Percentiles rank a stretch among this genome's conserved stretches.
Conservation (phyloP, 2,888 invertebrate genomes). For the Dicyrtomina minuta region DNA sequence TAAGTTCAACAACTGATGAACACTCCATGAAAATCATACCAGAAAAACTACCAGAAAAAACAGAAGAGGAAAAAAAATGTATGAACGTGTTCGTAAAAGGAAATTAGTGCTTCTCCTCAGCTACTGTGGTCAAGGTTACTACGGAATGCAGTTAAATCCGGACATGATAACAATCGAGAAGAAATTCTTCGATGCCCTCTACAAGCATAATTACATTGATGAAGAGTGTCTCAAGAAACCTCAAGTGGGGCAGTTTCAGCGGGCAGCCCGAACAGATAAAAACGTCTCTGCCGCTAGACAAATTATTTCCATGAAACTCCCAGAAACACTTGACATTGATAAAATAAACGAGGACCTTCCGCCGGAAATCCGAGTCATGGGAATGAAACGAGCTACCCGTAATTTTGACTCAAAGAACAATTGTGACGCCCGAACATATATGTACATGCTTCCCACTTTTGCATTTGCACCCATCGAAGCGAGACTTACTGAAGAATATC, state of each 20-base stretch:
- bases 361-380: slow-evolving; percentile 79
- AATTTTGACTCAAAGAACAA: slow-evolving; percentile 91
- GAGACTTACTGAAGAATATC: slow-evolving; percentile 63
- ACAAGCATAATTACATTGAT: slow-evolving; percentile 75
- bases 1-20: no score
- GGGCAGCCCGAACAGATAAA: slow-evolving; percentile 97
- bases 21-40: no score
- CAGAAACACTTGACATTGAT: slow-evolving; percentile 60
- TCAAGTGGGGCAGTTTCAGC: slow-evolving; percentile 81
- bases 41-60: no score
- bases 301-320: slow-evolving; percentile 84
- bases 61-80: no score
- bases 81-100: no score
- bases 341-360: slow-evolving; percentile 80
- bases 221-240: slow-evolving; percentile 77
- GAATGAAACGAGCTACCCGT: slow-evolving; percentile 81
- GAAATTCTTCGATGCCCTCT: slow-evolving; percentile 78
- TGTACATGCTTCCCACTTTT: slow-evolving; percentile 87
- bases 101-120: slow-evolving; percentile 84
- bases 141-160: slow-evolving; percentile 94
- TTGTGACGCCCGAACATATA: slow-evolving; percentile 90
- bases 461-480: slow-evolving; percentile 71
- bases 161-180: slow-evolving; percentile 88
- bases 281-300: slow-evolving; percentile 93
- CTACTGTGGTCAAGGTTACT: slow-evolving; percentile 90